These are phyloP conservation scores for Gnathonemus longibarbis DNA, from an alignment of 2,113 vertebrate species.

Conservation along the genomic window DNA sequence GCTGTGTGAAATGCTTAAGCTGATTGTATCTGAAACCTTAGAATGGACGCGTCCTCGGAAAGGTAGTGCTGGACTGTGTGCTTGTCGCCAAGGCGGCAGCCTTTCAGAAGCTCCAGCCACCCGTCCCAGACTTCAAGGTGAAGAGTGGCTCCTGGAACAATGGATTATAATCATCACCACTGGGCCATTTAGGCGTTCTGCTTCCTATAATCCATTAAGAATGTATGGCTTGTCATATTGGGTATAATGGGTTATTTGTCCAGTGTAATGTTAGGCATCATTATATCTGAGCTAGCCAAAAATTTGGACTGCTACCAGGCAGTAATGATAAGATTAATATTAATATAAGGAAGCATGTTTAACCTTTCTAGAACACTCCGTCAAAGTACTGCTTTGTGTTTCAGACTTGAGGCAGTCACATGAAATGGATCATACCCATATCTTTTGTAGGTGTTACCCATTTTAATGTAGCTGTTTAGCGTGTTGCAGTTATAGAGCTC, in stretches of 20 bases:
- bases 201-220: background rate
- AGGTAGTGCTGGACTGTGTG: conserved; percentile 50
- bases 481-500: conserved; percentile 66
- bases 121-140: conserved; percentile 64
- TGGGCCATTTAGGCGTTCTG: background rate
- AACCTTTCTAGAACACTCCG: background rate
- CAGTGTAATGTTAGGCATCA: background rate
- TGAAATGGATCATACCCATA: conserved; percentile 37
- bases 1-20: background rate
- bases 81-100: conserved; percentile 54
- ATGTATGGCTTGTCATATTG: background rate
- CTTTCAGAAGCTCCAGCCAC: conserved; percentile 59
- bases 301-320: background rate
- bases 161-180: background rate
- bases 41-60: conserved; percentile 49
- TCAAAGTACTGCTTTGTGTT: background rate
- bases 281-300: background rate
- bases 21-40: conserved; percentile 42
- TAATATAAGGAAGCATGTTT: background rate
- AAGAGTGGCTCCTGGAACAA: conserved; percentile 50
- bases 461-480: conserved; percentile 51
- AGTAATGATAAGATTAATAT: background rate
- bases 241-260: background rate
- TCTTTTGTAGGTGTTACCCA: conserved; percentile 16
- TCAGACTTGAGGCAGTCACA: background rate